A percentile compares a stretch with the other conserved stretches of the same genome.
Conservation (phyloP, 2,797 vertebrate genomes). For the Helicolenus hilgendorfi region DNA sequence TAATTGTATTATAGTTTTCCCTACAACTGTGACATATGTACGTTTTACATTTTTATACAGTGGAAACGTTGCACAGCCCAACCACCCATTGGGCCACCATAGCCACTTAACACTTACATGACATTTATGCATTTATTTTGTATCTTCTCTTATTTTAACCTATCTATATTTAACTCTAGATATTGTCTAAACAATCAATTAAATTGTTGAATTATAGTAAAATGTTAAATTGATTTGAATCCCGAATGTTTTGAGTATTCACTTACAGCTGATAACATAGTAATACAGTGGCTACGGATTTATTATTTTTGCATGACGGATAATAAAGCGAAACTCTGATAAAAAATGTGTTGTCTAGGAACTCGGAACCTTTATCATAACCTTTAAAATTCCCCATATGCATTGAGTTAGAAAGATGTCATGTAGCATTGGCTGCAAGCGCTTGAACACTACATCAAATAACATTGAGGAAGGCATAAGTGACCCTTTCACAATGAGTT, state of each 20-base stretch:
- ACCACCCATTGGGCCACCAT: not conserved
- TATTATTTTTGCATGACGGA: not conserved
- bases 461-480: not conserved
- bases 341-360: not conserved
- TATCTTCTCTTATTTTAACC: not conserved
- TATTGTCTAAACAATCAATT: too few species aligned
- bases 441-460: not conserved
- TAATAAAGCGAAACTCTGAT: not conserved
- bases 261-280: not conserved
- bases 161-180: not conserved
- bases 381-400: not conserved
- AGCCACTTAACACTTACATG: not conserved
- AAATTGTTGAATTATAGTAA: too few species aligned
- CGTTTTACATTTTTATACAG: not conserved
- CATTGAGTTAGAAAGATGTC: not conserved
- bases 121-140: not conserved
- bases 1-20: not conserved
- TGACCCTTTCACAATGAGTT: constrained; percentile 5
- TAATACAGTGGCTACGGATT: not conserved
- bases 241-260: not conserved
- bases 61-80: not conserved
- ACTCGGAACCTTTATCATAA: not conserved
- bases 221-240: not conserved
- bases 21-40: too few species aligned
- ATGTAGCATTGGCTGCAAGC: not conserved